These are phyloP conservation scores for Acanthurus lineatus DNA, from an alignment of 2,797 vertebrate species.

Conservation along the genomic window DNA sequence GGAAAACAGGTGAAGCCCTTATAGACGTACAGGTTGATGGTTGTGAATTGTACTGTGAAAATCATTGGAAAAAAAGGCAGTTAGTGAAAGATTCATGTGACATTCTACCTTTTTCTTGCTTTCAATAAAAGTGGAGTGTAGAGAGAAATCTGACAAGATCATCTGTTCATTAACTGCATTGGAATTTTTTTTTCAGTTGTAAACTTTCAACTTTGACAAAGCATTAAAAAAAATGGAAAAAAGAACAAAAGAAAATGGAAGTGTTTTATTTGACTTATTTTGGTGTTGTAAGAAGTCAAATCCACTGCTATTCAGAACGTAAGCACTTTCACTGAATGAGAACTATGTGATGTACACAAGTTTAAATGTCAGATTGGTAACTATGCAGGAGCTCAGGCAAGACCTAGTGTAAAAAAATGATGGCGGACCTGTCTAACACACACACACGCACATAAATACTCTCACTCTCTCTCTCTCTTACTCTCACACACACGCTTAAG, in stretches of 20 bases:
- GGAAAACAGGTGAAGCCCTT: not conserved
- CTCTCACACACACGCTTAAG: not conserved
- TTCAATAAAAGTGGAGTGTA: not conserved
- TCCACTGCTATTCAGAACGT: too few relatives aligned
- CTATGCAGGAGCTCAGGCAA: not conserved
- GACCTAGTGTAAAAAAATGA: slow-evolving; percentile 10
- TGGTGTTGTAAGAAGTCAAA: too few relatives aligned
- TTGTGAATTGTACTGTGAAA: slow-evolving; percentile 5
- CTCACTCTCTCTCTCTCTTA: slow-evolving; percentile 8
- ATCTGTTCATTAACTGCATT: not conserved
- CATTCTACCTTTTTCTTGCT: not conserved
- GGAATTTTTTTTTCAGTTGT: not conserved
- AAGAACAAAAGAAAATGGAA: too few relatives aligned
- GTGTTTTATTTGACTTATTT: too few relatives aligned
- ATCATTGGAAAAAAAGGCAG: not conserved
- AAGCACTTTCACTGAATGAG: too few relatives aligned
- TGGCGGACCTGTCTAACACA: not conserved
- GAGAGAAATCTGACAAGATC: not conserved
- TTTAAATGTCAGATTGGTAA: not conserved
- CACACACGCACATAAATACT: slow-evolving; percentile 10
- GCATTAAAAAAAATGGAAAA: too few relatives aligned
- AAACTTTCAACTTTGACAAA: too few relatives aligned
- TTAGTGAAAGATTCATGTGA: not conserved
- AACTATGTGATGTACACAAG: slow-evolving; percentile 2
- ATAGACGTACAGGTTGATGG: not conserved